Evolutionary conservation across 2,113 vertebrate genomes (phyloP), one percentile per base, ranked within the genome.

Genomic region (Microtus ochrogaster): DNA sequence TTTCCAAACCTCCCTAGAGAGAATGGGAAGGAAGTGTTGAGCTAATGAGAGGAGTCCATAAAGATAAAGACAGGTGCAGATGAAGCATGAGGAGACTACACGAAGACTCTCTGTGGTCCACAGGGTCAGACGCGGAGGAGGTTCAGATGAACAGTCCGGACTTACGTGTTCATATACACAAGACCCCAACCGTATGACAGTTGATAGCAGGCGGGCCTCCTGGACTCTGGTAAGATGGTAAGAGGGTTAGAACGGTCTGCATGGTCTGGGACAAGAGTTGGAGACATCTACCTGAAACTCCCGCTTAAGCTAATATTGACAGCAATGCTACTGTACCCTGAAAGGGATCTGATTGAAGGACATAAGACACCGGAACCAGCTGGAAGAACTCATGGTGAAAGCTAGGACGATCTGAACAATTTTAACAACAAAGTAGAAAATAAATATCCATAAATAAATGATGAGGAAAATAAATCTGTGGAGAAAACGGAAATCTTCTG

Each of bases 391-490:
- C 33, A 16, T 2, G 7, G 14, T 63, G 41, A 78, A 52, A 93
- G 36, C 87, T 49, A 52, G 36, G 39, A 33, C 1, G 10, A 36
- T 70, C 17, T 22, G 33, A 70, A 33, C 49, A 73, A n/a, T 21
- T 36, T 86, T 44, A 86, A 79, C 30, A 3, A 44, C 30, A 13
- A 79, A 93, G 22, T n/a, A 52, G 41, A 65, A 65, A 79, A 72
- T 84, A 77, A 92, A 83, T 30, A 89, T 41, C 49, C 41, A 61
- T 70, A 63, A 85, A 82, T 83, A 84, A 89, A 63, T 52, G 47
- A 76, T 22, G 44, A 49, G 58, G 88, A 55, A 85, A 81, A 89
- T 17, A 95, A 70, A 79, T 49, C 44, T 41, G 44, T 26, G 16
- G 5, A 72, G 52, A 68, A 77, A n/a, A n/a, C 7, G 47, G 17